Evolutionary conservation across 2,113 vertebrate genomes (phyloP).

Genomic region (Cyprinus carpio): DNA sequence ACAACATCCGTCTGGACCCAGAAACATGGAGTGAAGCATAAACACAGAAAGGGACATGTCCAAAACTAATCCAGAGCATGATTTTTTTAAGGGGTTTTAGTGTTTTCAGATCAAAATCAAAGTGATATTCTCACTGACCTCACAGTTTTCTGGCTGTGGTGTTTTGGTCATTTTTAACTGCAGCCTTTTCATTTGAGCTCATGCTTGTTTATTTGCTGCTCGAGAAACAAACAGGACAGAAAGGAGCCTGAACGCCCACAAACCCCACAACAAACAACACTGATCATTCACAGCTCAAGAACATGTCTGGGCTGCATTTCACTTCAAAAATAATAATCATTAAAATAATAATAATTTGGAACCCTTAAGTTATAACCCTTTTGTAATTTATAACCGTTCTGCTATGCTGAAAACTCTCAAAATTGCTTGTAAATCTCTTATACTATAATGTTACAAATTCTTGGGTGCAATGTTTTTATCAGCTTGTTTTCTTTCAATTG

Average conservation of each 20-base stretch:
- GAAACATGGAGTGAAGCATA: background rate
- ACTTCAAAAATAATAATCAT: background rate
- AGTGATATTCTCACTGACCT: background rate
- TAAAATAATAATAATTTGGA: background rate
- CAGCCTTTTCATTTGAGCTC: background rate
- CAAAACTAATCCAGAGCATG: background rate
- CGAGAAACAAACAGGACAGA: slow-evolving; percentile 3
- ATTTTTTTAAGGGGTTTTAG: background rate
- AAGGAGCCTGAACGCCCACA: background rate
- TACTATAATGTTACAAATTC: no score
- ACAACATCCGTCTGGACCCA: background rate
- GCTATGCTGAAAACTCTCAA: no score
- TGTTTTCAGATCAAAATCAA: background rate
- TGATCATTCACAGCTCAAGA: background rate
- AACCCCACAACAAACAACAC: background rate
- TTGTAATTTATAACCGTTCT: no score
- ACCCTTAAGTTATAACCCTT: background rate
- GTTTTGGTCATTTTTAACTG: background rate
- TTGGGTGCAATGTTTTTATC: no score
- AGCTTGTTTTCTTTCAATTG: no score
- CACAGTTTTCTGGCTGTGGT: background rate
- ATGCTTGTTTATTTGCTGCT: background rate
- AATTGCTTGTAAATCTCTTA: no score
- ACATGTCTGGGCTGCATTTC: background rate
- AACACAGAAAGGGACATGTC: background rate